phyloP scores from a whole-genome alignment of 2,113 vertebrate species.

The Hippocampus barbouri region DNA sequence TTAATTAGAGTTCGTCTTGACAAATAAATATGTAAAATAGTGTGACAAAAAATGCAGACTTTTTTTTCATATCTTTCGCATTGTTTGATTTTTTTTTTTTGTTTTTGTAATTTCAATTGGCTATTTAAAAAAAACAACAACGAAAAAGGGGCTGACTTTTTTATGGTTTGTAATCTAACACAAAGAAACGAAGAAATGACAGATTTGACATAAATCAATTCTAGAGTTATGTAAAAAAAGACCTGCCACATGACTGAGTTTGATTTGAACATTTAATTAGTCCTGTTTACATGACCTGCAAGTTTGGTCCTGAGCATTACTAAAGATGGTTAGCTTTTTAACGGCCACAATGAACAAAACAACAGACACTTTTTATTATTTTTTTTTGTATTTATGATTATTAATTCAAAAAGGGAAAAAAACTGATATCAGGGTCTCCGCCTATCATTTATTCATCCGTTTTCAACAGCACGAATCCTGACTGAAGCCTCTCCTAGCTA shows the following conservation, averaged over 20 bases:
- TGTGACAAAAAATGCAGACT: too few species aligned
- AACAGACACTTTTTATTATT: not conserved
- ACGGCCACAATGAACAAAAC: not conserved
- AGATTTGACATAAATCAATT: not conserved
- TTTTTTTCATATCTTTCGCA: not conserved
- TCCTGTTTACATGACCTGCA: not conserved
- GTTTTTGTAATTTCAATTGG: not conserved
- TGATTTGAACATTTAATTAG: not conserved
- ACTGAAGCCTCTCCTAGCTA: too few species aligned
- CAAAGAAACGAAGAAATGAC: not conserved
- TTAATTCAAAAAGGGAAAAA: too few species aligned
- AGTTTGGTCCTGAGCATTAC: not conserved
- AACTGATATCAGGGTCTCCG: too few species aligned
- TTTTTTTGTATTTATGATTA: too few species aligned
- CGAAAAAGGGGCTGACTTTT: too few species aligned
- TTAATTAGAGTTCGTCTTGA: constrained; percentile 30
- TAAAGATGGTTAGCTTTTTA: not conserved
- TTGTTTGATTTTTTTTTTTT: not conserved
- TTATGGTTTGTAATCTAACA: not conserved
- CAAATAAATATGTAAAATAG: not conserved
- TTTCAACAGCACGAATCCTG: too few species aligned
- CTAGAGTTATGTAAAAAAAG: not conserved
- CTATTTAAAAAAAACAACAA: not conserved
- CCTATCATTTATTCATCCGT: too few species aligned
- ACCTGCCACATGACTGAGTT: not conserved